Base-by-base conservation (phyloP, 2,797 vertebrate species). In the Heliangelus exortis region DNA sequence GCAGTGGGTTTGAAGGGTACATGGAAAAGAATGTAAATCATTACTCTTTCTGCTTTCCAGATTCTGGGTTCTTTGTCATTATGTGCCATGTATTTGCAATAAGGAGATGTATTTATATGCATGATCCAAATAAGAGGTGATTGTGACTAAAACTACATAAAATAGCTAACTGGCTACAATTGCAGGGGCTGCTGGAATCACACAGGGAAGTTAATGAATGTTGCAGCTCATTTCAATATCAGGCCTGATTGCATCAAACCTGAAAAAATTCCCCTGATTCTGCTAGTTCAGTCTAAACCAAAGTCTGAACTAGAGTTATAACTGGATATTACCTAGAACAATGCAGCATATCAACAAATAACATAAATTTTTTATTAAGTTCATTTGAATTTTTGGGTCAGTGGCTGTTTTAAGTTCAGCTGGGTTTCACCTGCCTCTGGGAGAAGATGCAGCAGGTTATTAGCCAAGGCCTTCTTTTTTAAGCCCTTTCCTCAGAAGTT, bases 301-400 rank as follows among this genome's bases (percentile, higher is more conserved):
- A 26, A 23, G 10, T 58, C 9, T 12, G 29, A 69, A 1, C 7
- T 12, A 13, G 0, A n/a, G 10, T 31, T 74, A 14, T 26, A 6
- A 17, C 26, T 66, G 21, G 15, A 3, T 69, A 13, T 59, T 36
- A 16, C 33, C 28, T 63, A 36, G 14, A 78, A 5, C 34, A 61
- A 3, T 18, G 41, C 21, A 39, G 12, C 0, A 0, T 29, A 8
- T 48, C 21, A 29, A 25, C 5, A 12, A 48, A 20, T 4, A 1
- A 3, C 5, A 0, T 15, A 20, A 26, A 1, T 6, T 18, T 59
- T 80, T 29, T 12, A 7, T 43, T 4, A 7, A 45, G 5, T 41
- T 89, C 47, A 26, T 41, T 54, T 85, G 39, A 53, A 6, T 33
- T 83, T 36, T 68, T 31, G 4, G 17, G 23, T 28, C 48, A 4